These are phyloP conservation scores for Mormyrops attenuatus DNA, from an alignment of 2,797 vertebrate species.

Conservation along the genomic window DNA sequence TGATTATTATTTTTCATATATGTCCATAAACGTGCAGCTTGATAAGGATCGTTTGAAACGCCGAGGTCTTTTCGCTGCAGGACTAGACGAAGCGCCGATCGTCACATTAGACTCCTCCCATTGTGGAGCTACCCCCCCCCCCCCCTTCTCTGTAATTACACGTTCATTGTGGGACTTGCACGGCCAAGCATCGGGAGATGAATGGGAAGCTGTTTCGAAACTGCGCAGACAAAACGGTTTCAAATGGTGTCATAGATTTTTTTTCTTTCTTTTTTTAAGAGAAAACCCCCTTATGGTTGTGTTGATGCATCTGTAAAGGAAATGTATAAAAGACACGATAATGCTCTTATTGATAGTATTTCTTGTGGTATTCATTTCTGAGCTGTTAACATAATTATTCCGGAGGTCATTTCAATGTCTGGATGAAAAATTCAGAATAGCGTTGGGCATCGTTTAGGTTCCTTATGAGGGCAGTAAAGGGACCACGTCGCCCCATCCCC, in stretches of 20 bases:
- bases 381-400: not conserved
- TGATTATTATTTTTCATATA: conserved; percentile 14
- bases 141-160: conserved; percentile 47
- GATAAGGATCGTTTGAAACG: conserved; percentile 30
- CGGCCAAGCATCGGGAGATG: conserved; percentile 23
- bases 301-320: not conserved
- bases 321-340: not conserved
- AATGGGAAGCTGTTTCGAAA: conserved; percentile 18
- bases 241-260: not conserved
- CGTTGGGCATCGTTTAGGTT: not conserved
- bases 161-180: conserved; percentile 48
- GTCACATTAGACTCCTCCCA: conserved; percentile 58
- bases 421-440: not conserved
- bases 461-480: not conserved
- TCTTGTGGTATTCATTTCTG: not conserved
- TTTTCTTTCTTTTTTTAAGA: not conserved
- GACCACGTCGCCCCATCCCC: no score
- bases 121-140: conserved; percentile 27
- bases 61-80: conserved; percentile 61
- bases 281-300: not conserved
- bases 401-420: not conserved
- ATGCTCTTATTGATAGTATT: not conserved
- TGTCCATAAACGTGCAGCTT: conserved; percentile 29
- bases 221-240: conserved; percentile 36
- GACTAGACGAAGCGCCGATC: conserved; percentile 59